Conservation (phyloP, 2,113 vertebrate genomes). For the Picathartes gymnocephalus region DNA sequence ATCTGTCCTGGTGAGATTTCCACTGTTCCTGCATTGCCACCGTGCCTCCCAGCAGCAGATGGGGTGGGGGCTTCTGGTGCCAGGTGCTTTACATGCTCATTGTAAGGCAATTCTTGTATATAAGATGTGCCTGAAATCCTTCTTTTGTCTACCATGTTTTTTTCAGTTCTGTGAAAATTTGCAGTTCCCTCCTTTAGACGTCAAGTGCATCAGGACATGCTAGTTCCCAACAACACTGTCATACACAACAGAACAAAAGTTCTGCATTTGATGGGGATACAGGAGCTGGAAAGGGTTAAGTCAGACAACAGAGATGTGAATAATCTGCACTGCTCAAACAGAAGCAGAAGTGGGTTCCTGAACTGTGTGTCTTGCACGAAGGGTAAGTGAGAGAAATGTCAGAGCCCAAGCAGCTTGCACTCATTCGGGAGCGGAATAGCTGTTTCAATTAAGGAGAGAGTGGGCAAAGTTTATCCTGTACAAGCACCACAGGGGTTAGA, state of each 20-base stretch:
- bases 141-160: neutral
- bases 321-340: neutral
- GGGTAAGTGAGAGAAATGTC: neutral
- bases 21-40: neutral
- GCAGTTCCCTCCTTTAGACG: neutral
- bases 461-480: neutral
- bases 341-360: neutral
- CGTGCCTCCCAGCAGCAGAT: fast-evolving
- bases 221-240: neutral
- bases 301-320: neutral
- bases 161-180: neutral
- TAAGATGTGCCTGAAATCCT: neutral
- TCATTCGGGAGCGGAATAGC: neutral
- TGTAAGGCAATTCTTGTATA: neutral
- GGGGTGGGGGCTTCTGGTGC: neutral
- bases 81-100: neutral
- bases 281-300: neutral
- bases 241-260: neutral
- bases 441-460: neutral
- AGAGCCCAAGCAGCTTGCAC: neutral
- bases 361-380: neutral
- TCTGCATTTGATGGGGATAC: neutral
- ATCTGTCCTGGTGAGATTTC: neutral
- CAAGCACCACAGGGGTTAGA: neutral
- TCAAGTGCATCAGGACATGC: neutral